A percentile compares a stretch with the other conserved stretches of the same genome.
These are phyloP conservation scores for Sycophaga agraensis DNA, from an alignment of 1,140 invertebrate species.

Conservation along the genomic window DNA sequence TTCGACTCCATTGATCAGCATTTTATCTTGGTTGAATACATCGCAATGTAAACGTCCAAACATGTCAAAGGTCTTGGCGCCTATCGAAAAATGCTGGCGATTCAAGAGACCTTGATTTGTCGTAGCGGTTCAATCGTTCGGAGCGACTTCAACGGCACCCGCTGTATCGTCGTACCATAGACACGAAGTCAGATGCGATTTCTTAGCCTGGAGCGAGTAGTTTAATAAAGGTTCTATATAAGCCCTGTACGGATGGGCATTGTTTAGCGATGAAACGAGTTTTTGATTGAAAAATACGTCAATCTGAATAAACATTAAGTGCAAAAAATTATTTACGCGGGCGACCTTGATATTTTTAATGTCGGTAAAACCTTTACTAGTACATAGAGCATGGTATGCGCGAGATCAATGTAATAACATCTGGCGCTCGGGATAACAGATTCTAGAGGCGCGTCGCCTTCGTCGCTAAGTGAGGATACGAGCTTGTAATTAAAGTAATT, in stretches of 20 bases:
- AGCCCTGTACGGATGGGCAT: conserved; percentile 52
- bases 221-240: conserved; percentile 53
- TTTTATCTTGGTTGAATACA: conserved; percentile 44
- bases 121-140: neutral
- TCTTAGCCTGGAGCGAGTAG: conserved; percentile 47
- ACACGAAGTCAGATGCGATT: conserved; percentile 43
- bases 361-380: too few relatives aligned
- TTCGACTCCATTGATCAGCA: conserved; percentile 21
- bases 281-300: conserved; percentile 54
- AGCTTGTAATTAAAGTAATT: too few relatives aligned
- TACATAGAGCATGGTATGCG: too few relatives aligned
- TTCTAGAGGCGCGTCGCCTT: too few relatives aligned
- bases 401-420: too few relatives aligned
- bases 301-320: conserved; percentile 51
- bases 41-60: conserved; percentile 30
- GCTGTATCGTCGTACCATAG: conserved; percentile 34
- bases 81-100: neutral
- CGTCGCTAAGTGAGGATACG: too few relatives aligned
- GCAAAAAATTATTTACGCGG: conserved; percentile 47
- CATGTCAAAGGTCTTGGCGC: conserved; percentile 19
- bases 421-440: too few relatives aligned
- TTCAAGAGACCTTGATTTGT: conserved; percentile 6
- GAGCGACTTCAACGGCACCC: conserved; percentile 21
- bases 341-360: conserved; percentile 18
- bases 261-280: conserved; percentile 47